Conservation (phyloP, 2,797 vertebrate species). For the Novumbra hubbsi region DNA sequence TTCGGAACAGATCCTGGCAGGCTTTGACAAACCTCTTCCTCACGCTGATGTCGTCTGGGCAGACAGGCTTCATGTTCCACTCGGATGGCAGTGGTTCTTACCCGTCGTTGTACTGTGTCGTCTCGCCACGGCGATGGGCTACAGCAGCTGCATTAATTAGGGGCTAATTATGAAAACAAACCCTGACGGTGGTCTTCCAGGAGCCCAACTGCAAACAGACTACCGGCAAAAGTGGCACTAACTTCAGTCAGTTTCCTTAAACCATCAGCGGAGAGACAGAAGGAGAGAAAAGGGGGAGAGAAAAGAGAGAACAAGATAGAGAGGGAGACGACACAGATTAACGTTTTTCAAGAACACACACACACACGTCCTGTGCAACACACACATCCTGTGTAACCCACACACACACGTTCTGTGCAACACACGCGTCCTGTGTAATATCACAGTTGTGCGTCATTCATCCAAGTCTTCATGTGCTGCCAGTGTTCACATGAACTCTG, state of each 20-base stretch:
- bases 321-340: background rate
- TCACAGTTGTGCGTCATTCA: slow-evolving; percentile 1
- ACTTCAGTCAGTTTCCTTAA: slow-evolving; percentile 10
- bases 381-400: slow-evolving; percentile 4
- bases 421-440: slow-evolving; percentile 6
- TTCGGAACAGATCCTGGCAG: background rate
- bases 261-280: background rate
- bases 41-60: background rate
- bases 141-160: slow-evolving; percentile 56
- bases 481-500: slow-evolving; percentile 1
- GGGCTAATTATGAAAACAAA: slow-evolving; percentile 53
- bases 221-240: slow-evolving; percentile 50
- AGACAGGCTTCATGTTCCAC: slow-evolving; percentile 4
- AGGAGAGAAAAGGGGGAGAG: background rate
- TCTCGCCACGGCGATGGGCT: slow-evolving; percentile 23
- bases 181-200: slow-evolving; percentile 45
- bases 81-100: slow-evolving; percentile 19
- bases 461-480: background rate
- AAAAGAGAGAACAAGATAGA: background rate
- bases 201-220: slow-evolving; percentile 50
- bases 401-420: too few relatives aligned
- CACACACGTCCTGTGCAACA: too few relatives aligned
- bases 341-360: background rate
- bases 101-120: slow-evolving; percentile 35
- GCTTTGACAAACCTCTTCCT: background rate